Percentiles rank a stretch among this genome's conserved stretches.
These are phyloP conservation scores for Kryptolebias ocellatus DNA, from an alignment of 2,797 vertebrate genomes.

Conservation along the genomic window DNA sequence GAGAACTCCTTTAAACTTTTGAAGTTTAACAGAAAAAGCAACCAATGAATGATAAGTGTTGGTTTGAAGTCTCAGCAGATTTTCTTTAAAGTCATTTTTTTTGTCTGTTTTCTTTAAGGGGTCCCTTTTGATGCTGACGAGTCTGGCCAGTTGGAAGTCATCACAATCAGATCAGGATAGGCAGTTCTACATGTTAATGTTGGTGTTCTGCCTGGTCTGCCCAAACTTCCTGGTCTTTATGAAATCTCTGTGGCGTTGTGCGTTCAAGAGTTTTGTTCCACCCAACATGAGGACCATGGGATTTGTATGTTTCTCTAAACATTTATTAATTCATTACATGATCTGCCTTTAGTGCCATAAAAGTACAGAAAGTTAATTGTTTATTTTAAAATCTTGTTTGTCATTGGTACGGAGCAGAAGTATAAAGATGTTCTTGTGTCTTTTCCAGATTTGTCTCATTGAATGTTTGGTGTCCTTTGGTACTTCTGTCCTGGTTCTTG, in stretches of 20 bases:
- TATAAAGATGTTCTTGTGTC: slow-evolving; percentile 17
- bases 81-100: not conserved
- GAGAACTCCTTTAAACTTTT: not conserved
- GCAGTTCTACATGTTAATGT: slow-evolving; percentile 82
- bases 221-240: slow-evolving; percentile 84
- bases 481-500: slow-evolving; percentile 77
- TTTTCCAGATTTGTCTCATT: slow-evolving; percentile 74
- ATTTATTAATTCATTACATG: not conserved
- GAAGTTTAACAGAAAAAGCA: not conserved
- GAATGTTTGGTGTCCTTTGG: slow-evolving; percentile 82
- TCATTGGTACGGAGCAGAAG: not conserved
- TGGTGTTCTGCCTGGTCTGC: slow-evolving; percentile 79
- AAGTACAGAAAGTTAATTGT: not conserved
- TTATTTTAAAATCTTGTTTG: not conserved
- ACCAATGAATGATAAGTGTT: not conserved
- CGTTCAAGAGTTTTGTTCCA: slow-evolving; percentile 79
- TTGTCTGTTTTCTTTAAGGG: slow-evolving; percentile 66
- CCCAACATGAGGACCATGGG: slow-evolving; percentile 76
- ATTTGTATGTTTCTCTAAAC: slow-evolving; percentile 63
- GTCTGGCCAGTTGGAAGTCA: slow-evolving; percentile 72
- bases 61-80: not conserved
- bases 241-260: slow-evolving; percentile 83
- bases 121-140: slow-evolving; percentile 75
- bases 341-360: not conserved
- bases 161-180: slow-evolving; percentile 52